These are phyloP conservation scores for Syrphus vitripennis DNA, from an alignment of 2,888 invertebrate genomes.

Conservation along the genomic window DNA sequence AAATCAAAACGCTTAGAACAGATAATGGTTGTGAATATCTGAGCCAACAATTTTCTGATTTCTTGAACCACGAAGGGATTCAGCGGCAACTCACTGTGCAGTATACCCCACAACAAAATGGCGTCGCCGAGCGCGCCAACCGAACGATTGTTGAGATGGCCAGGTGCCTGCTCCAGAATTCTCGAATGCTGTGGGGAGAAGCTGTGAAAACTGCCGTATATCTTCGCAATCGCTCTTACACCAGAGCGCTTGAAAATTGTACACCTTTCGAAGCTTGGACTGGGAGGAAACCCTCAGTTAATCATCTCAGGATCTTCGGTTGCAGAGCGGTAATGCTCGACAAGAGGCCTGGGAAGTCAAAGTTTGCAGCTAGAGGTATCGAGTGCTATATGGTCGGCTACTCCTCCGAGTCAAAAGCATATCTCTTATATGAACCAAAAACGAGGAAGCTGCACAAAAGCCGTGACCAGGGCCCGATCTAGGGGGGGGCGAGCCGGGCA, in stretches of 20 bases:
- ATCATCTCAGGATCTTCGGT: not conserved
- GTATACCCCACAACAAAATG: not conserved
- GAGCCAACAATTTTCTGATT: not conserved
- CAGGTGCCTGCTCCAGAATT: not conserved
- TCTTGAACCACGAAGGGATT: too few species aligned
- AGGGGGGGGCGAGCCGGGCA: too few species aligned
- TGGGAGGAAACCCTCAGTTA: not conserved
- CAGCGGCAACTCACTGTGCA: not conserved
- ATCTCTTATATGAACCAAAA: too few species aligned
- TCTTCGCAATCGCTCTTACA: not conserved
- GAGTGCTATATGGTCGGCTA: not conserved
- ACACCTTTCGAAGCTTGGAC: not conserved
- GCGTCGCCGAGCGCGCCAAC: not conserved
- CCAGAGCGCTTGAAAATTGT: not conserved
- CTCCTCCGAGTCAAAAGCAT: not conserved
- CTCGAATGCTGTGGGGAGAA: not conserved
- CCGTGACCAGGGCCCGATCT: too few species aligned
- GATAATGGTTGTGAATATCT: not conserved
- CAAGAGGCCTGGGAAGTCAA: not conserved
- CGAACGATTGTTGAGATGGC: not conserved
- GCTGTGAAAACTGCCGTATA: not conserved
- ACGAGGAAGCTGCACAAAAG: not conserved
- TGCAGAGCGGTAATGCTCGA: not conserved
- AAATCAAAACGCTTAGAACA: not conserved
- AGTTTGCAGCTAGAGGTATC: not conserved